Conservation (phyloP, 2,797 vertebrate species). For the Nannoperca australis region DNA sequence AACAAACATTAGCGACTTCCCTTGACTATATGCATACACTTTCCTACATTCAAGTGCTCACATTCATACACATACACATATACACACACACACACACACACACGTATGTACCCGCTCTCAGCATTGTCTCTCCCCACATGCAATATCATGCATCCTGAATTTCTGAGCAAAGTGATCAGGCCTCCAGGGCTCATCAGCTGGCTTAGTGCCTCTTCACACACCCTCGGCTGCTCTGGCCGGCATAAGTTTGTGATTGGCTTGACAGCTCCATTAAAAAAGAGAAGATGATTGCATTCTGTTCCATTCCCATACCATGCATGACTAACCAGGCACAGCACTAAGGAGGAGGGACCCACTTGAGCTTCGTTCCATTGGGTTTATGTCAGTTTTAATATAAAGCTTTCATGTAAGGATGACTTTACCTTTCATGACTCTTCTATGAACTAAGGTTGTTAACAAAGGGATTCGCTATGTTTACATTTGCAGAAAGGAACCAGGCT, state of each 20-base stretch:
- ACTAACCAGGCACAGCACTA: constrained; percentile 76
- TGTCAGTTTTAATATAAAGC: constrained; percentile 75
- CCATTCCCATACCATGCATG: constrained; percentile 74
- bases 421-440: constrained; percentile 53
- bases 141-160: constrained; percentile 51
- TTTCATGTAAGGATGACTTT: constrained; percentile 63
- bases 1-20: background rate
- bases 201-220: constrained; percentile 72
- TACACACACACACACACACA: background rate
- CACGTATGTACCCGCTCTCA: background rate
- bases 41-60: constrained; percentile 2
- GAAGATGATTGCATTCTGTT: constrained; percentile 79
- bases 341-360: constrained; percentile 65
- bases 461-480: constrained; percentile 29
- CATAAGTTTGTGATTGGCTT: constrained; percentile 74
- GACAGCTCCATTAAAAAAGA: constrained; percentile 85
- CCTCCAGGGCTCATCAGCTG: constrained; percentile 69
- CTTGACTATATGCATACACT: background rate
- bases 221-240: constrained; percentile 60
- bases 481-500: constrained; percentile 12
- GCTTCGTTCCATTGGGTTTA: constrained; percentile 69
- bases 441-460: constrained; percentile 49
- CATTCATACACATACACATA: constrained; percentile 12
- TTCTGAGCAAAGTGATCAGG: constrained; percentile 65
- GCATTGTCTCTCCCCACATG: constrained; percentile 28